A percentile compares a stretch with the other conserved stretches of the same genome.
Conservation (phyloP, 2,113 vertebrate genomes). For the Columba janthina region DNA sequence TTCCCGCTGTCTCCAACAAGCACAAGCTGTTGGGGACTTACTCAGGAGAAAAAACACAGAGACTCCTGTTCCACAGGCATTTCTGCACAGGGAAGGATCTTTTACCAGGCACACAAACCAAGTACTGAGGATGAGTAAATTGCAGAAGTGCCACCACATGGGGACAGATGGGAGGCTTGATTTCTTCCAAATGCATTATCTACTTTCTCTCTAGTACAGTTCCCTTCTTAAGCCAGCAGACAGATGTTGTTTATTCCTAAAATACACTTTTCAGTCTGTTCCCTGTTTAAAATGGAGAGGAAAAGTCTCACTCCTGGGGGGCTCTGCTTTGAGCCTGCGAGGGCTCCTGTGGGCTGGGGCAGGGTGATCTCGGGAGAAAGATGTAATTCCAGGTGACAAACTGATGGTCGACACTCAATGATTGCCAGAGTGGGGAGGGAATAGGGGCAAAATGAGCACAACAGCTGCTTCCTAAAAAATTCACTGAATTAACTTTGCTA, state of each 20-base stretch:
- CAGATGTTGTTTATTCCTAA: background rate
- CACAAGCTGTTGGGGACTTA: background rate
- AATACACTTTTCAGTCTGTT: background rate
- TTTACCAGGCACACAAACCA: accelerated
- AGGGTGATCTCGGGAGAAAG: background rate
- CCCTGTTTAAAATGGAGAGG: background rate
- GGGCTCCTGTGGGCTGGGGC: background rate
- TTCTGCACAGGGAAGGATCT: background rate
- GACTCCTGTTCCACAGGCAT: background rate
- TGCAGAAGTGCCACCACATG: accelerated
- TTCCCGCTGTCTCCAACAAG: background rate
- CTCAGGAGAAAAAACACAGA: background rate
- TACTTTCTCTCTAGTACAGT: background rate
- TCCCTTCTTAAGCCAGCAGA: background rate
- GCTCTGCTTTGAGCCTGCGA: background rate
- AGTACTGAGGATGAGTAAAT: background rate
- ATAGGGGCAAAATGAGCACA: background rate
- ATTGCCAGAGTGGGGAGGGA: background rate
- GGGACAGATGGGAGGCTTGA: background rate
- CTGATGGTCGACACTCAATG: background rate
- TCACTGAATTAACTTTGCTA: background rate
- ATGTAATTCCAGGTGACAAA: background rate
- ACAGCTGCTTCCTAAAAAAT: background rate
- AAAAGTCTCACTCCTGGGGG: background rate
- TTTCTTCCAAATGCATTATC: background rate